Conservation (phyloP, 2,888 invertebrate species). For the Limnephilus marmoratus region DNA sequence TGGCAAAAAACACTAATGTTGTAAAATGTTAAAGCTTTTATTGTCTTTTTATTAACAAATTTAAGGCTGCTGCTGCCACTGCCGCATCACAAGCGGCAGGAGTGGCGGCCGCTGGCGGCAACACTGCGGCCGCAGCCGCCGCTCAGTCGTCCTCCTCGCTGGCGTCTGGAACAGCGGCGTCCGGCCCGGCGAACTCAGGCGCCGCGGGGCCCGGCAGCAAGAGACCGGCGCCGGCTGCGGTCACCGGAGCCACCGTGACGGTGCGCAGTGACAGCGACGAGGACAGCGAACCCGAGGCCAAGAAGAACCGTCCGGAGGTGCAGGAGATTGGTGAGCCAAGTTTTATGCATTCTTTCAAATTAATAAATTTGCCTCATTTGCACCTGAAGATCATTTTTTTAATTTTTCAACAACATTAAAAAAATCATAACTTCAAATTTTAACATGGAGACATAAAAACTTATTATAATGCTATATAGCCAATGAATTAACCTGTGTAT, state of each 20-base stretch:
- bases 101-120: constrained; percentile 8
- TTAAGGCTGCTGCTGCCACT: neutral
- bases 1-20: too few species aligned
- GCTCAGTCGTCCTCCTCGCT: neutral
- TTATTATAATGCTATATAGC: too few species aligned
- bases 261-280: constrained; percentile 69
- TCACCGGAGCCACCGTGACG: constrained; percentile 70
- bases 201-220: constrained; percentile 66
- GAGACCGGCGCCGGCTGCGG: constrained; percentile 67
- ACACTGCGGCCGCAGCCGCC: constrained; percentile 12
- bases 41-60: neutral
- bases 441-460: too few species aligned
- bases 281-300: constrained; percentile 69
- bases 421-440: too few species aligned
- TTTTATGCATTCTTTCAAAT: neutral
- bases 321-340: neutral
- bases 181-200: constrained; percentile 66
- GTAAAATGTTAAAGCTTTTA: too few species aligned
- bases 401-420: too few species aligned
- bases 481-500: too few species aligned
- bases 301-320: constrained; percentile 45
- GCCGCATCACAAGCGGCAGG: constrained; percentile 14
- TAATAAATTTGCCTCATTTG: too few species aligned
- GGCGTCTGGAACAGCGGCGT: neutral
- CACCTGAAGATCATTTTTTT: too few species aligned